These are phyloP conservation scores for Heterodera carotae DNA, from an alignment of 1,140 invertebrate species.

Conservation along the genomic window DNA sequence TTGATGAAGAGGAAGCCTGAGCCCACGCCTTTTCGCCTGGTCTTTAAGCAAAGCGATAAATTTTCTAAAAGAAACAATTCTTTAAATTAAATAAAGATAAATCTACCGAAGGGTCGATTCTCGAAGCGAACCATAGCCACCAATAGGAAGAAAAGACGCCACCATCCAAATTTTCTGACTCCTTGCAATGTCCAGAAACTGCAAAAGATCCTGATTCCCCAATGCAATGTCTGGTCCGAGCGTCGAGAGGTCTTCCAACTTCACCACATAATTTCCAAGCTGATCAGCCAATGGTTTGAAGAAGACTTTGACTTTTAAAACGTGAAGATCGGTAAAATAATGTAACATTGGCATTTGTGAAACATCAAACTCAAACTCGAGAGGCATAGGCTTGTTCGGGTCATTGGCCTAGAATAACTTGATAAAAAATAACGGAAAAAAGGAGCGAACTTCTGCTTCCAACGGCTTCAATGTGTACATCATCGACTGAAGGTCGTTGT, in stretches of 20 bases:
- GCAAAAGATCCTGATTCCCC: constrained; percentile 1
- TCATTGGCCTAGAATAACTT: constrained; percentile 6
- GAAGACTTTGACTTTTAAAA: constrained; percentile 3
- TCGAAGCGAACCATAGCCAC: not conserved
- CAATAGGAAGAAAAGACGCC: not conserved
- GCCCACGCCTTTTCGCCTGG: constrained; percentile 1
- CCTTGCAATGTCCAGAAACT: constrained; percentile 37
- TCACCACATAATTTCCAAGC: not conserved
- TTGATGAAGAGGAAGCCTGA: not conserved
- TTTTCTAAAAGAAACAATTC: not conserved
- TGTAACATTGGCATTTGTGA: not conserved
- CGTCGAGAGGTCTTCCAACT: constrained; percentile 14
- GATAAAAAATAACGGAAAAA: not conserved
- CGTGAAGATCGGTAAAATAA: not conserved
- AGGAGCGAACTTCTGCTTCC: not conserved
- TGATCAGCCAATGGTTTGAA: not conserved
- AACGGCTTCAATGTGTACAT: constrained; percentile 24
- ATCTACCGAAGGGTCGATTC: not conserved
- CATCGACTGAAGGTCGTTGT: constrained; percentile 34
- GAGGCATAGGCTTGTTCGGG: no score
- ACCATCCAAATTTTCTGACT: constrained; percentile 29
- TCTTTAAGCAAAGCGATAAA: constrained; percentile 7
- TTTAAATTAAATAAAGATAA: no score
- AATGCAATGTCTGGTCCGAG: not conserved
- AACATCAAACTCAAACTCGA: constrained; percentile 5